Conservation (phyloP, 2,888 invertebrate species). For the Diaprepes abbreviatus region DNA sequence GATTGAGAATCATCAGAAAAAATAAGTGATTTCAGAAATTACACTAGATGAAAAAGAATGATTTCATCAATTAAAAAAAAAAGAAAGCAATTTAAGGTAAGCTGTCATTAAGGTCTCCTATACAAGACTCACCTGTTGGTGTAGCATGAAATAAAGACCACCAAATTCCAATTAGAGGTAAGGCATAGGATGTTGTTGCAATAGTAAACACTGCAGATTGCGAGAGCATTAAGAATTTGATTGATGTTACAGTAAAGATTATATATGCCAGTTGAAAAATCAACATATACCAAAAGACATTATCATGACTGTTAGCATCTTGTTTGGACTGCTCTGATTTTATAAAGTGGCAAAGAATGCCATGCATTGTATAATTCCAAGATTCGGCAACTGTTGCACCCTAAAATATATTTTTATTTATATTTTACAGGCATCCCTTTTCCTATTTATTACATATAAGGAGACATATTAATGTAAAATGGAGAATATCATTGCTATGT, state of each 20-base stretch:
- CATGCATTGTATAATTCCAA: conserved; percentile 63
- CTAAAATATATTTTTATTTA: conserved; percentile 51
- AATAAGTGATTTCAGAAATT: no score
- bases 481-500: no score
- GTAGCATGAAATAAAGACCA: conserved; percentile 72
- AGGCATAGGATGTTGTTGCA: conserved; percentile 69
- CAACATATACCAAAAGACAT: conserved; percentile 67
- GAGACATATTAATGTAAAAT: no score
- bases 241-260: conserved; percentile 67
- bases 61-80: no score
- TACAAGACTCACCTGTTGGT: conserved; percentile 54
- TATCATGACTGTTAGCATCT: conserved; percentile 54
- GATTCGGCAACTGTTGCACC: conserved; percentile 60
- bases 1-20: no score
- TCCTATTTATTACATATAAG: no score
- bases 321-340: conserved; percentile 52
- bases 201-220: conserved; percentile 73
- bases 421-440: no score
- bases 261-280: conserved; percentile 69
- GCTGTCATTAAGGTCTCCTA: no score
- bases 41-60: no score
- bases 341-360: conserved; percentile 64
- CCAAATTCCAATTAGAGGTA: conserved; percentile 72
- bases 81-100: no score
- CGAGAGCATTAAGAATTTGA: conserved; percentile 70